Base-by-base conservation (phyloP, 1,140 invertebrate genomes). In the Planococcus citri region DNA sequence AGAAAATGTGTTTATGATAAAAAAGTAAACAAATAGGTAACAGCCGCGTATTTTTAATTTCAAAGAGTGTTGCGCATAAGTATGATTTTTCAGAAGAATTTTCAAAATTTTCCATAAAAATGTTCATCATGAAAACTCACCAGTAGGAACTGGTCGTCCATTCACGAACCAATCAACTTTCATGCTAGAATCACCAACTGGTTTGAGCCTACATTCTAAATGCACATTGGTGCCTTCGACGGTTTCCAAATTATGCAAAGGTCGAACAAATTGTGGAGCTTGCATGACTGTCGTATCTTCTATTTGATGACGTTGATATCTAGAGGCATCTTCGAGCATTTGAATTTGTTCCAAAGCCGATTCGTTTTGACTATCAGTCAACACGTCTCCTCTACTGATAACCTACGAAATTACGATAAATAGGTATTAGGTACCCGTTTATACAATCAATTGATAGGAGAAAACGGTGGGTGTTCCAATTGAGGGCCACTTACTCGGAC, bases 151-250 rank as follows among this genome's bases (percentile, higher is more conserved):
- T 21, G 89, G 91, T 73, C 87, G 82, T 58, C 94, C 95, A 79
- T 99, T 97, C 24, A 93, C 90, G 76, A 95, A 92, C 97, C 97
- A 99, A 74, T 98, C 94, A 4, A 99, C 90, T 77, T 84, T 88
- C 93, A 99, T 96, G 6, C 87, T 89, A 0, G 93, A 86, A 80
- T 99, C 96, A 27, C 95, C 94, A 69, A 97, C 88, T 4, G 96
- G 97, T 76, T 93, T 89, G 33, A 97, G 81, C 69, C 94, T 86
- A 74, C 91, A 93, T 80, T 97, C 94, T 76, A 97, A 82, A 78
- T 96, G 94, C 33, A 96, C 89, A 75, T 95, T 94, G 0, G 90
- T 92, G 41, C 94, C 85, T 82, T 97, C 94, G 69, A 94, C 81
- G 0, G 91, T 94, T 77, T 94, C 91, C 72, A 94, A 88, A 75